Evolutionary conservation across 2,113 vertebrate genomes (phyloP).

Genomic region (Ranitomeya imitator): DNA sequence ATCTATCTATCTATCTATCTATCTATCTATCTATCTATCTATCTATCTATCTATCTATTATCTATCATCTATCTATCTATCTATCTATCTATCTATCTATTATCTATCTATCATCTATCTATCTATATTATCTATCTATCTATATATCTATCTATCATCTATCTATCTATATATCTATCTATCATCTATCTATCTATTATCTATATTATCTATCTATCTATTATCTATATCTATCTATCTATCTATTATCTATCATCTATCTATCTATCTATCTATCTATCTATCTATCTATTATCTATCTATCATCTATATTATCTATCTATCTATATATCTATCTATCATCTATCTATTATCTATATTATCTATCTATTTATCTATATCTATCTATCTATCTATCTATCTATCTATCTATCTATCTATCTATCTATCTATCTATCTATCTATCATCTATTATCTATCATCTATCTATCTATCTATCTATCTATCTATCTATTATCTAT

Average conservation of each 20-base stretch:
- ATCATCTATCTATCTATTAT: background rate
- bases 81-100: background rate
- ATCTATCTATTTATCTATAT: background rate
- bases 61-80: constrained; percentile 14
- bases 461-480: too few relatives aligned
- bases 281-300: background rate
- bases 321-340: background rate
- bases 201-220: too few relatives aligned
- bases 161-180: background rate
- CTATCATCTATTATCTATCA: background rate
- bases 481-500: background rate
- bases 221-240: too few relatives aligned
- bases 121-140: too few relatives aligned
- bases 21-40: constrained; percentile 5
- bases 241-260: too few relatives aligned
- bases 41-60: background rate
- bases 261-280: background rate
- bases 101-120: background rate
- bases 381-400: background rate
- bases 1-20: background rate
- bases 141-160: background rate
- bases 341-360: background rate
- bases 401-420: background rate
- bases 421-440: too few relatives aligned
- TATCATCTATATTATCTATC: background rate